Base-by-base conservation (phyloP, 2,113 vertebrate species). In the Melanocharis versteri region DNA sequence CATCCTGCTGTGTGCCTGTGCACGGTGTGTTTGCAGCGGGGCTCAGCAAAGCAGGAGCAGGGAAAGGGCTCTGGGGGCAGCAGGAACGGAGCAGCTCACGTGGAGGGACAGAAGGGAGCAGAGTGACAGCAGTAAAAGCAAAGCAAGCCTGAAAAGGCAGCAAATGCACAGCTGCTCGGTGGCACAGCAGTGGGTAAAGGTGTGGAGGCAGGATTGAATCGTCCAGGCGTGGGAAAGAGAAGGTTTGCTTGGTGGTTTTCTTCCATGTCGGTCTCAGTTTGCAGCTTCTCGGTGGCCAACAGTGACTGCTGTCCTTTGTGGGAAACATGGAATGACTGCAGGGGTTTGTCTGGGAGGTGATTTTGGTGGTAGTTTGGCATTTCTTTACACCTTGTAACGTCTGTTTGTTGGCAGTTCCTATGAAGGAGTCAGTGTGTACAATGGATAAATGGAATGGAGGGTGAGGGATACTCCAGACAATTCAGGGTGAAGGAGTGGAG, bases 151-250 rank as follows among this genome's bases (percentile, higher is more conserved):
- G 48, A 10, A 30, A 57, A 80, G 27, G 35, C 58, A 60, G 58
- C 28, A 82, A 22, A 64, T 7, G 8, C 2, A 1, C 5, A 44
- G 37, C 21, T 42, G 27, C 24, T 42, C 22, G 23, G 22, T 10
- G 65, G 19, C n/a, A 22, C 13, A 69, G 58, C 54, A 33, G 28
- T 15, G 9, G 17, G 30, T 4, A 2, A n/a, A 30, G 51, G 5
- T 9, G 9, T 30, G n/a, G 28, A 39, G 69, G 13, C 0, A 2
- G 27, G 44, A 0, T 8, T 15, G 3, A 66, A 37, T 24, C n/a
- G 20, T 4, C 7, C 47, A 28, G 44, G 35, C 15, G 17, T 54
- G 21, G 20, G 10, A 20, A 12, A 56, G 11, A 13, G 12, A 37
- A 7, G 6, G 19, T n/a, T 40, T 35, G 21, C 27, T 6, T 13